Percentiles rank a stretch among this genome's conserved stretches.
Conservation (phyloP, 2,888 invertebrate species). For the Cephus pulcher region DNA sequence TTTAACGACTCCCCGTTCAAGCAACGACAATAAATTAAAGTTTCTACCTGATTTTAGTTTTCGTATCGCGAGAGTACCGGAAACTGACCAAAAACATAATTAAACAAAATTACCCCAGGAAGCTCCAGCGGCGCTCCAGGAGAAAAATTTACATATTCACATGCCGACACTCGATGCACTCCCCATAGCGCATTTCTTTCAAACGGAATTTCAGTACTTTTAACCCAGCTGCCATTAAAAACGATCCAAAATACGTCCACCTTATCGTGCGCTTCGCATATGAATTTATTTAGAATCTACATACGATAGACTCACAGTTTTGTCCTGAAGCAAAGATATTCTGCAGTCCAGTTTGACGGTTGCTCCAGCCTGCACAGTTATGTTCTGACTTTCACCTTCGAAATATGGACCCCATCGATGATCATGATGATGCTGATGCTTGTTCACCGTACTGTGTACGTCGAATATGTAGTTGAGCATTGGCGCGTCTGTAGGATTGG, state of each 20-base stretch:
- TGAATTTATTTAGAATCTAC: neutral
- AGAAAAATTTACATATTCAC: neutral
- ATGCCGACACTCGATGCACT: too few species aligned
- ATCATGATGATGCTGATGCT: constrained; percentile 75
- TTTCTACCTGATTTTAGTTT: neutral
- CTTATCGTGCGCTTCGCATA: neutral
- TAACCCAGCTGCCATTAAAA: too few species aligned
- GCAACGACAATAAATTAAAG: neutral
- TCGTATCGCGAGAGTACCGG: neutral
- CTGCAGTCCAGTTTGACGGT: constrained; percentile 80
- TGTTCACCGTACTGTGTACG: constrained; percentile 76
- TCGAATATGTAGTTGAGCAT: constrained; percentile 82
- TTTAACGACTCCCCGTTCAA: neutral
- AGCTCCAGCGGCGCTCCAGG: too few species aligned
- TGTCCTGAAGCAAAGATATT: constrained; percentile 80
- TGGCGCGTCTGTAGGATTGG: constrained; percentile 71
- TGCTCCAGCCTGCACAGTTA: constrained; percentile 80
- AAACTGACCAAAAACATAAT: neutral
- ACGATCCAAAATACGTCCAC: neutral
- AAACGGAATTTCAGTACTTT: too few species aligned
- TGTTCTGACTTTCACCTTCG: constrained; percentile 77
- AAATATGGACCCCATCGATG: constrained; percentile 80
- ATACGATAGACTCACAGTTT: constrained; percentile 72
- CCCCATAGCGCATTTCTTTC: too few species aligned
- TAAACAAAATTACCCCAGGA: neutral